Conservation (phyloP, 2,113 vertebrate species). For the Morone saxatilis region DNA sequence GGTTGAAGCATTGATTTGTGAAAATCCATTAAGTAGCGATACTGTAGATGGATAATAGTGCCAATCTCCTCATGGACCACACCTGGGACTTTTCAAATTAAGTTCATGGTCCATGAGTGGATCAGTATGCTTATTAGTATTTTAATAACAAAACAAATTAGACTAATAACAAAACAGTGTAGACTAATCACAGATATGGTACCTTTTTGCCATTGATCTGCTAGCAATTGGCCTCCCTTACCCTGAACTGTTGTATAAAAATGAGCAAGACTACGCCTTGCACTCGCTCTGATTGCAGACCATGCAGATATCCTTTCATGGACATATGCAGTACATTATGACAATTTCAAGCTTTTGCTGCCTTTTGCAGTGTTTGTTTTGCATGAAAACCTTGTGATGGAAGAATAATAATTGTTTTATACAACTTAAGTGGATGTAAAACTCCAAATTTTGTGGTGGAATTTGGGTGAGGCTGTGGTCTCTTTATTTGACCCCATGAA, state of each 20-base stretch:
- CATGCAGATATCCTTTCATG: slow-evolving; percentile 12
- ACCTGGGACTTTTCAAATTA: no score
- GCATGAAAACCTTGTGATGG: slow-evolving; percentile 13
- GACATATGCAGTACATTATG: slow-evolving; percentile 20
- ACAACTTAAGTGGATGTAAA: slow-evolving; percentile 20
- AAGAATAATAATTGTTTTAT: slow-evolving; percentile 23
- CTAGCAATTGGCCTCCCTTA: neutral
- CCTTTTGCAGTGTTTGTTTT: slow-evolving; percentile 28
- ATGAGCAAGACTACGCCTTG: slow-evolving; percentile 22
- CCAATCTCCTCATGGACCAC: neutral
- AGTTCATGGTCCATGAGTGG: no score
- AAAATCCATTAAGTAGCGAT: neutral
- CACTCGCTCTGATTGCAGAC: slow-evolving; percentile 18
- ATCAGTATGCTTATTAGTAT: neutral
- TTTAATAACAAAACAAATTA: neutral
- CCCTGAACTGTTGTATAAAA: slow-evolving; percentile 3
- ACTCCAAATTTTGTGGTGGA: slow-evolving; percentile 10
- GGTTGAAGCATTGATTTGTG: neutral
- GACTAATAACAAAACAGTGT: neutral
- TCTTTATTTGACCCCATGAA: slow-evolving; percentile 29
- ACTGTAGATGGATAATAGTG: neutral
- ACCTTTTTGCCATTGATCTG: neutral
- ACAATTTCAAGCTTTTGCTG: neutral
- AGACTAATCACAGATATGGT: neutral
- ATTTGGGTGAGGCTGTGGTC: slow-evolving; percentile 30